Evolutionary conservation across 1,140 invertebrate species (phyloP).

Genomic region (Telenomus remus): DNA sequence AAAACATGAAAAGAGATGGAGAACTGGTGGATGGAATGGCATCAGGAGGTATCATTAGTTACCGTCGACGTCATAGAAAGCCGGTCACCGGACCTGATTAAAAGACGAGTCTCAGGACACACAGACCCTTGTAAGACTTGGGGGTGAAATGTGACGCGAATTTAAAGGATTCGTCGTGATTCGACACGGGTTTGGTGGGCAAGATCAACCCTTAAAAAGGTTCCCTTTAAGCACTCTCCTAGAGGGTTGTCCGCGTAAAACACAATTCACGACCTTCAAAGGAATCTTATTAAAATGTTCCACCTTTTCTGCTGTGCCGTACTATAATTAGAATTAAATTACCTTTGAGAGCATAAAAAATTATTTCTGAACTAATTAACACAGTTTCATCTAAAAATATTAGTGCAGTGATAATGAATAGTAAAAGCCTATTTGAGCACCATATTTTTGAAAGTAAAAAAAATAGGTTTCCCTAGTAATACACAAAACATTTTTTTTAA

Average conservation of each 20-base stretch:
- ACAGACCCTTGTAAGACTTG: constrained; percentile 59
- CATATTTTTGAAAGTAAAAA: constrained; percentile 21
- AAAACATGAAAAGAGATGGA: constrained; percentile 31
- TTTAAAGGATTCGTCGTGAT: constrained; percentile 73
- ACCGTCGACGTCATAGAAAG: constrained; percentile 67
- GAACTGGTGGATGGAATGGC: constrained; percentile 35
- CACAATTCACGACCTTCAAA: constrained; percentile 56
- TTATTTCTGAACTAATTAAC: not conserved
- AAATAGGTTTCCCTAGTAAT: too few species aligned
- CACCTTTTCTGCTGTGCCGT: constrained; percentile 32
- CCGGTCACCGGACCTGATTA: constrained; percentile 71
- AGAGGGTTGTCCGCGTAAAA: constrained; percentile 65
- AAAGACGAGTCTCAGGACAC: constrained; percentile 66
- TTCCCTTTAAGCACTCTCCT: constrained; percentile 65
- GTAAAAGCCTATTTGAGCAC: too few species aligned
- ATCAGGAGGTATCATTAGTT: constrained; percentile 71
- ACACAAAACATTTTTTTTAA: too few species aligned
- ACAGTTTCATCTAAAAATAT: too few species aligned
- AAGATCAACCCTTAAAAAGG: constrained; percentile 70
- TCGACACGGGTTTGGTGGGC: constrained; percentile 67
- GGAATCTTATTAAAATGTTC: constrained; percentile 58
- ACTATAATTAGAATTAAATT: constrained; percentile 45
- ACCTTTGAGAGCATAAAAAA: not conserved
- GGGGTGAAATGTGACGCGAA: constrained; percentile 73
- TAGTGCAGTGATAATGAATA: too few species aligned